A percentile compares a stretch with the other conserved stretches of the same genome.
phyloP scores from a whole-genome alignment of 2,113 vertebrate species.

The Sylvia atricapilla region DNA sequence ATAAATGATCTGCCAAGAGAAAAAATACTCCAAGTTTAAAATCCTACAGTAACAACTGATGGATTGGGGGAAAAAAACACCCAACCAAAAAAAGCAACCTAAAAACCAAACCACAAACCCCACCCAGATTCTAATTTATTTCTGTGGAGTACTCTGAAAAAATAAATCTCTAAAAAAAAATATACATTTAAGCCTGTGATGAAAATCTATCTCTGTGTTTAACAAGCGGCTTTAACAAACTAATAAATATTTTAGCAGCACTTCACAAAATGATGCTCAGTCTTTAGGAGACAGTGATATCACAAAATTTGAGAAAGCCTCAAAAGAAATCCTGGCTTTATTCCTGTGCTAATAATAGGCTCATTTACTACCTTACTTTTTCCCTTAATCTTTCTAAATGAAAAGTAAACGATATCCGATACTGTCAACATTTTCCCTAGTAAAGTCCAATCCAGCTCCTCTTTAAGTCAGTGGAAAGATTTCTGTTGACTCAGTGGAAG shows the following conservation, averaged over 20 bases:
- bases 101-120: not conserved
- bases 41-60: not conserved
- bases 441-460: slow-evolving; percentile 42
- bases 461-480: slow-evolving; percentile 62
- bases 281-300: slow-evolving; percentile 46
- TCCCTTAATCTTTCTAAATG: slow-evolving; percentile 56
- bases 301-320: slow-evolving; percentile 31
- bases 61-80: not conserved
- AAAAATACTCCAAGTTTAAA: slow-evolving; percentile 1
- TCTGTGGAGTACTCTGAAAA: not conserved
- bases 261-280: not conserved
- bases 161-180: not conserved
- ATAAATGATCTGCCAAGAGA: not conserved
- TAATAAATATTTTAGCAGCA: not conserved
- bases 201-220: not conserved
- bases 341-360: slow-evolving; percentile 50
- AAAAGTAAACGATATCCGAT: slow-evolving; percentile 46
- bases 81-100: not conserved
- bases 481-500: slow-evolving; percentile 62
- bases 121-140: not conserved
- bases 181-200: not conserved
- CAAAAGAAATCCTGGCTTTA: slow-evolving; percentile 32
- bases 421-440: slow-evolving; percentile 63
- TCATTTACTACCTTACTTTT: slow-evolving; percentile 38
- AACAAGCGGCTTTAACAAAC: not conserved